Percentiles rank a stretch among this genome's conserved stretches.
These are phyloP conservation scores for Oryctes rhinoceros DNA, from an alignment of 1,140 invertebrate genomes.

Conservation along the genomic window DNA sequence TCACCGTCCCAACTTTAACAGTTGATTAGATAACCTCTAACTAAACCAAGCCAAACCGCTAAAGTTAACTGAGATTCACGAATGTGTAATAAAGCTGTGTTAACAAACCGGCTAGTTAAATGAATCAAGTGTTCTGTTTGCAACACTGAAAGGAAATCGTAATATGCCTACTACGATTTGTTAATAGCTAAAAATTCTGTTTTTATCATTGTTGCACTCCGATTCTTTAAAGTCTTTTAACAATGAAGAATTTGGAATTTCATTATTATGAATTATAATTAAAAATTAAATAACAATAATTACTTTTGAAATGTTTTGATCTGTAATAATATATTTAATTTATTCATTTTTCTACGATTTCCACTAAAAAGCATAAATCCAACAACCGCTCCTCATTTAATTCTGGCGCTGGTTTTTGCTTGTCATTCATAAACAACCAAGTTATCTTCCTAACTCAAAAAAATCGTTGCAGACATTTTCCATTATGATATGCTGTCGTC, in stretches of 20 bases:
- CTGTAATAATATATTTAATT: conserved; percentile 46
- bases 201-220: conserved; percentile 41
- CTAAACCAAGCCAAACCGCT: too few species aligned
- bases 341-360: conserved; percentile 45
- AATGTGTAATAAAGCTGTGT: too few species aligned
- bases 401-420: conserved; percentile 48
- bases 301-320: conserved; percentile 48
- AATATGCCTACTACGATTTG: too few species aligned
- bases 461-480: conserved; percentile 52
- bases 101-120: too few species aligned
- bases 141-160: too few species aligned
- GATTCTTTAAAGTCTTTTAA: conserved; percentile 43
- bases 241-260: conserved; percentile 42
- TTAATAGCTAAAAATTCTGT: too few species aligned
- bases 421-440: conserved; percentile 47
- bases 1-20: too few species aligned
- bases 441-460: conserved; percentile 50
- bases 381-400: conserved; percentile 47
- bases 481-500: conserved; percentile 1
- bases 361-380: conserved; percentile 47
- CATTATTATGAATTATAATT: conserved; percentile 43
- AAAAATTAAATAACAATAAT: conserved; percentile 45
- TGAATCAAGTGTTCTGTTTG: too few species aligned
- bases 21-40: too few species aligned
- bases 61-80: too few species aligned